phyloP scores from a whole-genome alignment of 1,140 invertebrate genomes.

The Zaprionus tsacasi region DNA sequence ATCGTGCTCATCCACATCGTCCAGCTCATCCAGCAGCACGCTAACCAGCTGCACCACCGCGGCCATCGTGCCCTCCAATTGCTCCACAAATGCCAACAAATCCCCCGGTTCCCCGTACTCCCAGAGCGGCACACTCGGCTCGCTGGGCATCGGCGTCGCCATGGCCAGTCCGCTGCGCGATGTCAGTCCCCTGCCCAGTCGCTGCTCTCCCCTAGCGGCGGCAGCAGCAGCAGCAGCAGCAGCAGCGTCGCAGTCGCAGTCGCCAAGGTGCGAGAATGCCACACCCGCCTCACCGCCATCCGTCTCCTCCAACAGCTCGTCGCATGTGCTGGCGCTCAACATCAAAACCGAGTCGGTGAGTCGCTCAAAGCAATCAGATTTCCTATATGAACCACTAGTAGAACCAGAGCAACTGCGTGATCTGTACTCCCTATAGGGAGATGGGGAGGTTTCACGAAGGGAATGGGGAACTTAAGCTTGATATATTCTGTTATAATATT shows the following conservation, averaged over 20 bases:
- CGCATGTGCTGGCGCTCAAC: slow-evolving; percentile 76
- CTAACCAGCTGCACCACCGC: slow-evolving; percentile 78
- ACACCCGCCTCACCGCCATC: slow-evolving; percentile 67
- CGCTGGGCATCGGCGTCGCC: slow-evolving; percentile 32
- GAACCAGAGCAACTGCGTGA: slow-evolving; percentile 56
- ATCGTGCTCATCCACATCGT: slow-evolving; percentile 71
- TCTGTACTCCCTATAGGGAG: background rate
- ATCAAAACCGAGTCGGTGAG: slow-evolving; percentile 84
- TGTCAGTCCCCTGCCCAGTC: slow-evolving; percentile 41
- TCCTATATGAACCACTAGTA: slow-evolving; percentile 13
- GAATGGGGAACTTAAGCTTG: background rate
- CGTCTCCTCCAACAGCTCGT: slow-evolving; percentile 61
- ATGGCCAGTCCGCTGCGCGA: slow-evolving; percentile 57
- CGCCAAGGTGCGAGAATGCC: slow-evolving; percentile 54
- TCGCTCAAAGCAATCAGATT: slow-evolving; percentile 57
- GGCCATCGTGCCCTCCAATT: slow-evolving; percentile 76
- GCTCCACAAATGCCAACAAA: slow-evolving; percentile 81
- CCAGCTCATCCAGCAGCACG: slow-evolving; percentile 72
- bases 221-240: background rate
- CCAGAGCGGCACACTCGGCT: slow-evolving; percentile 42
- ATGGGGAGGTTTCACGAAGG: background rate
- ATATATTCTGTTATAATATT: no score
- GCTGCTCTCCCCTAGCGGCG: slow-evolving; percentile 44
- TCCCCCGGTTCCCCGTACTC: slow-evolving; percentile 68
- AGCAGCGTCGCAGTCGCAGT: slow-evolving; percentile 51